A percentile compares a stretch with the other conserved stretches of the same genome.
These are phyloP conservation scores for Microtus richardsoni DNA, from an alignment of 2,113 vertebrate species.

Conservation along the genomic window DNA sequence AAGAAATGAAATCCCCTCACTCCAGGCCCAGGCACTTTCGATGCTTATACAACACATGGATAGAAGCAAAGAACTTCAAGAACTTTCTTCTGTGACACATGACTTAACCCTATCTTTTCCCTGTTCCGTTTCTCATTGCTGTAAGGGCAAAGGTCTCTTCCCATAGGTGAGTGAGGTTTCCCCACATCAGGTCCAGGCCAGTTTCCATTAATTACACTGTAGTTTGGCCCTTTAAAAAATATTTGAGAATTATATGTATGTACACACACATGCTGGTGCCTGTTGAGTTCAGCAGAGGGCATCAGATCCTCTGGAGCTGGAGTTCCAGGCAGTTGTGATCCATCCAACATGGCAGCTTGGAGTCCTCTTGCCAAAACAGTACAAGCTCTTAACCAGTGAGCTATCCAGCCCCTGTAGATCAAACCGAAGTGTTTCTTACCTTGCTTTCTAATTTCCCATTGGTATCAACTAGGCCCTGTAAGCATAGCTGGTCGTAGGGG, in stretches of 20 bases:
- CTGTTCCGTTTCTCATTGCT: neutral
- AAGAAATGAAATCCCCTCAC: neutral
- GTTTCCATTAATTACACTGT: neutral
- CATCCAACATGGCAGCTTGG: neutral
- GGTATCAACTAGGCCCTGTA: neutral
- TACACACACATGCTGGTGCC: neutral
- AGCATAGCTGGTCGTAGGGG: neutral
- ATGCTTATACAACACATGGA: neutral
- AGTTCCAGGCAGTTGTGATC: neutral
- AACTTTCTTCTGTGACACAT: neutral
- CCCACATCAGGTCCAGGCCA: neutral
- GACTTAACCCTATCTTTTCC: neutral
- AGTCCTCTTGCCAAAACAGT: too few species aligned
- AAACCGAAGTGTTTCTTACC: neutral
- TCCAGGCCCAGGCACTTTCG: neutral
- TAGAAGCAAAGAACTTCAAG: neutral
- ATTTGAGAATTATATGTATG: neutral
- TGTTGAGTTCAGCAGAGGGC: neutral
- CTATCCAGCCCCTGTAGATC: neutral
- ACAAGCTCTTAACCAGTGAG: neutral
- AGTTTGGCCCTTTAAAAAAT: neutral
- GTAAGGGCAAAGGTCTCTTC: neutral
- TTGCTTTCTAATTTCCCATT: constrained; percentile 3
- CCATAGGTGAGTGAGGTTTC: neutral
- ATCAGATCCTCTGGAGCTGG: neutral